Evolutionary conservation across 2,888 invertebrate species (phyloP).

Genomic region (Linhomoeus sp.): DNA sequence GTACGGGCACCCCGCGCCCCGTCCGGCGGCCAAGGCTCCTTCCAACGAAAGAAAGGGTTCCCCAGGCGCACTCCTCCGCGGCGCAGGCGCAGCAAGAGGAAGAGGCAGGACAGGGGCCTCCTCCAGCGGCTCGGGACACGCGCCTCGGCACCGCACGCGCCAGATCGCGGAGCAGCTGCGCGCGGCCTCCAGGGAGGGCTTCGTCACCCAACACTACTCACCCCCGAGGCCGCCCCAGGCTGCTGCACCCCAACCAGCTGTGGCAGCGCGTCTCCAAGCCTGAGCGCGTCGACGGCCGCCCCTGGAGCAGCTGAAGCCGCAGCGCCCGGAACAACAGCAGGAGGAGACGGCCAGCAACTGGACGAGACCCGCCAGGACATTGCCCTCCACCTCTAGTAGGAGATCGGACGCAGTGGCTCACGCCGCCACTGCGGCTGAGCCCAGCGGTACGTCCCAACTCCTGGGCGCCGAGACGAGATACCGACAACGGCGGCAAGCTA

Average conservation of each 20-base stretch:
- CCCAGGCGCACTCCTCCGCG: too few relatives aligned
- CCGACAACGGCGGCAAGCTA: too few relatives aligned
- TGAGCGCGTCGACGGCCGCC: conserved; percentile 6
- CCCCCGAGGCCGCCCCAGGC: conserved; percentile 5
- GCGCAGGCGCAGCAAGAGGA: too few relatives aligned
- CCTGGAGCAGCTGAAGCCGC: background rate
- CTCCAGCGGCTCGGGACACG: too few relatives aligned
- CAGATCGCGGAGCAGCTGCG: conserved; percentile 26
- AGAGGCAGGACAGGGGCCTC: too few relatives aligned
- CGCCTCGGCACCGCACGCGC: conserved; percentile 20
- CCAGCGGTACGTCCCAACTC: background rate
- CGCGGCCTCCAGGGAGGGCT: conserved; percentile 25
- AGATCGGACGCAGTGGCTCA: background rate
- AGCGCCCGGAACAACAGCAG: background rate
- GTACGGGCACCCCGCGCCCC: too few relatives aligned
- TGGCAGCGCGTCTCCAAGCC: conserved; percentile 7
- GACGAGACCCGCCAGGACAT: background rate
- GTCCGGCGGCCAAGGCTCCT: too few relatives aligned
- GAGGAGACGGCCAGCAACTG: background rate
- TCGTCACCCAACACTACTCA: conserved; percentile 17
- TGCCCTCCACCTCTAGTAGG: background rate
- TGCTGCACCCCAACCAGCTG: conserved; percentile 7
- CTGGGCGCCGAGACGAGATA: background rate
- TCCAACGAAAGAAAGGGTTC: too few relatives aligned
- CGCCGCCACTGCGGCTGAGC: background rate